Evolutionary conservation across 2,888 invertebrate species (phyloP).

Genomic region (Phaonia tiefii): DNA sequence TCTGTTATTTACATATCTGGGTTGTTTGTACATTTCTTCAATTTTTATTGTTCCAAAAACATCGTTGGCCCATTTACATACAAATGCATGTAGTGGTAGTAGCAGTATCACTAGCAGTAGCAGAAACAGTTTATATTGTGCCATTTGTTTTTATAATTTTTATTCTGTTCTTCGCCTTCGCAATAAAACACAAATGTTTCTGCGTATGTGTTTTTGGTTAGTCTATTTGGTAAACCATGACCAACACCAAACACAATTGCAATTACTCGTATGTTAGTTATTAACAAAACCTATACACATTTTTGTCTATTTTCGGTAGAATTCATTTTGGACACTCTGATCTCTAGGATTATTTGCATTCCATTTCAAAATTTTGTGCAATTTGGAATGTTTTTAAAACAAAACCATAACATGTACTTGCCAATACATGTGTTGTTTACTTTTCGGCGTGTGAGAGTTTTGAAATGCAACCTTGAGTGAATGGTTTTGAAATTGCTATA

Average conservation of each 20-base stretch:
- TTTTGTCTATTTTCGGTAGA: not conserved
- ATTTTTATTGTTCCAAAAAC: slow-evolving; percentile 34
- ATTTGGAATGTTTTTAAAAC: slow-evolving; percentile 22
- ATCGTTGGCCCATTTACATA: not conserved
- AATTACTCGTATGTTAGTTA: not conserved
- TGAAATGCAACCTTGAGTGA: too few relatives aligned
- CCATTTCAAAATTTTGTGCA: slow-evolving; percentile 14
- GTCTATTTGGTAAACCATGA: too few relatives aligned
- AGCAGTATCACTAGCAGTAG: not conserved
- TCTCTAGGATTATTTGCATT: slow-evolving; percentile 27
- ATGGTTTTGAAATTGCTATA: too few relatives aligned
- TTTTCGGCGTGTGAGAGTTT: too few relatives aligned
- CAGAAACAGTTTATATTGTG: not conserved
- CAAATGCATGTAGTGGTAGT: not conserved
- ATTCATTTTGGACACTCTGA: not conserved
- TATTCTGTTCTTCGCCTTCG: not conserved
- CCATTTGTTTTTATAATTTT: slow-evolving; percentile 7
- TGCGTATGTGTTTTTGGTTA: not conserved
- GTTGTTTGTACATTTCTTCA: slow-evolving; percentile 33
- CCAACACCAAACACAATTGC: too few relatives aligned
- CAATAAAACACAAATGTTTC: slow-evolving; percentile 16
- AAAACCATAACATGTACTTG: not conserved
- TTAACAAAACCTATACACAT: not conserved
- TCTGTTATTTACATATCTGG: slow-evolving; percentile 26
- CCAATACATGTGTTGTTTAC: not conserved